Evolutionary conservation across 2,797 vertebrate species (phyloP), one percentile per base, ranked within the genome.

Genomic region (Galaxias olidus): DNA sequence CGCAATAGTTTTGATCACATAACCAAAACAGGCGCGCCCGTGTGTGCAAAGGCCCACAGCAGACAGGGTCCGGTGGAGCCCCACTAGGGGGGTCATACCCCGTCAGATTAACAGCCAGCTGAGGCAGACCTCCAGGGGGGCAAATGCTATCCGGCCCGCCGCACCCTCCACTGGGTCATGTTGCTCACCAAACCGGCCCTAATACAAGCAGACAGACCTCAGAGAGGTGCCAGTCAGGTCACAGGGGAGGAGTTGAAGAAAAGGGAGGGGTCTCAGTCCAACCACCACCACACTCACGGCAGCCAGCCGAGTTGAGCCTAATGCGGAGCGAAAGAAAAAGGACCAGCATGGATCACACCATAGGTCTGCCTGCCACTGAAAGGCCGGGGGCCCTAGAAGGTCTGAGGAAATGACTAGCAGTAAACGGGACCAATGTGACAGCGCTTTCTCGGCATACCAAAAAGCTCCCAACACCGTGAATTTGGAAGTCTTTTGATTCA

Each of bases 291-390:
- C 8, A 10, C 9, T 4, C 10, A 59, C 42, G 4, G 65, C 30
- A 64, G 59, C 45, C 61, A 71, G 49, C 55, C 43, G 50, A 59
- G 61, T 69, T 73, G 76, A 85, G 66, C 67, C 47, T 80, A 74
- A 85, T 80, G 68, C 68, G 64, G 63, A 73, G 60, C 71, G 82
- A 86, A 78, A 81, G 77, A 62, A 75, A 61, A 72, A 74, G 69
- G 70, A 73, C 63, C 66, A 43, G 11, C 19, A 30, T 57, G 15
- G 30, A 49, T 49, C 55, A 49, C 43, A 59, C 63, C 54, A 49
- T 57, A 46, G 20, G 7, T 53, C 48, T 53, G 55, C 10, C 57
- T 20, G 42, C 18, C 42, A 60, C 65, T 60, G 57, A 66, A 61
- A 61, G 65, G 59, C 50, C 17, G 1, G 12, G 57, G 43, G 41